Evolutionary conservation across 2,797 vertebrate species (phyloP).

Genomic region (Onychomys arenicola): DNA sequence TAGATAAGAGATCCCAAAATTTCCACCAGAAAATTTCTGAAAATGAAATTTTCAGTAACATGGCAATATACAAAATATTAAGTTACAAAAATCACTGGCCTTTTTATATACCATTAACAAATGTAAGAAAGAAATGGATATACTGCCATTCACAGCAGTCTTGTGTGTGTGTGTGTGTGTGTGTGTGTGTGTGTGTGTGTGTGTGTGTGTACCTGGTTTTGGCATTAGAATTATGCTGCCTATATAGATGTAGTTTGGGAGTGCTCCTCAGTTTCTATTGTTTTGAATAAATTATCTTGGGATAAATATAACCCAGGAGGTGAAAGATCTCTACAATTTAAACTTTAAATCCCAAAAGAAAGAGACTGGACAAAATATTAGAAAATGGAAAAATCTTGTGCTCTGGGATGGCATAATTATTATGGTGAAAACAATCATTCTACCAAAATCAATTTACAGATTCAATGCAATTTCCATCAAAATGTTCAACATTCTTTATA

Average conservation of each 20-base stretch:
- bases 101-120: neutral
- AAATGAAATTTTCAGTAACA: neutral
- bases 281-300: neutral
- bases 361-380: neutral
- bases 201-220: neutral
- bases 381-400: neutral
- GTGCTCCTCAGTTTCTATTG: neutral
- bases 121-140: neutral
- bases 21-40: neutral
- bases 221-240: neutral
- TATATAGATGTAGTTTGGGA: neutral
- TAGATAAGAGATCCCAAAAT: neutral
- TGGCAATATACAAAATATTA: neutral
- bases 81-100: neutral
- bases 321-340: neutral
- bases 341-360: neutral
- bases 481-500: neutral
- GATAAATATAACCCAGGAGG: neutral
- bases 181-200: neutral
- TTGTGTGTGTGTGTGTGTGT: neutral
- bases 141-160: too few relatives aligned
- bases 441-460: neutral
- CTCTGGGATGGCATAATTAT: neutral
- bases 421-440: neutral
- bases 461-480: neutral